Conservation (phyloP, 2,113 vertebrate species). For the Laterallus jamaicensis region DNA sequence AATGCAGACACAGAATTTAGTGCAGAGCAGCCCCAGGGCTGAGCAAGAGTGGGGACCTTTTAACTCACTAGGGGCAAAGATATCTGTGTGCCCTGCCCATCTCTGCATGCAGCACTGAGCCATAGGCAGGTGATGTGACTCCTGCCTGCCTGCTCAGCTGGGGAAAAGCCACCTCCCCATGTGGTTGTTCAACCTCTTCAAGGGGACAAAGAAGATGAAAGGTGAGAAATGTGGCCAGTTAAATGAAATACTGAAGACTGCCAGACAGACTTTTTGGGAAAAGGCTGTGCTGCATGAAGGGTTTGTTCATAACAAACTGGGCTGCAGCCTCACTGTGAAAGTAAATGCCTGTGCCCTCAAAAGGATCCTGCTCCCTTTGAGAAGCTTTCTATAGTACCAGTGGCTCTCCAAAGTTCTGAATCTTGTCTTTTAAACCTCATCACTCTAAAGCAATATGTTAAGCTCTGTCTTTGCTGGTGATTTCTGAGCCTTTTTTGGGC, state of each 20-base stretch:
- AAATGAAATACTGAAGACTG: not conserved
- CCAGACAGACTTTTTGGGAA: not conserved
- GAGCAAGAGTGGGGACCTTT: not conserved
- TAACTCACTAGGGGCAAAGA: not conserved
- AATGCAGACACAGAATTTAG: not conserved
- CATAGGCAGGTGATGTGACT: not conserved
- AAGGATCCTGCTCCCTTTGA: not conserved
- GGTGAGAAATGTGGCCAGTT: not conserved
- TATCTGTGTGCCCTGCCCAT: not conserved
- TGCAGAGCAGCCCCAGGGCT: not conserved
- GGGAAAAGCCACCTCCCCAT: not conserved
- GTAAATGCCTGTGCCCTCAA: not conserved
- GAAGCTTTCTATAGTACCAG: not conserved
- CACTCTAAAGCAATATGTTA: not conserved
- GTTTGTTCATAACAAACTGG: not conserved
- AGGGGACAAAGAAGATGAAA: not conserved
- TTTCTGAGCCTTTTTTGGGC: not conserved
- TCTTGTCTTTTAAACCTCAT: not conserved
- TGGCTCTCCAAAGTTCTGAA: not conserved
- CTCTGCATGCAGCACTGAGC: fast-evolving
- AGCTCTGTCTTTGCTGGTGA: not conserved
- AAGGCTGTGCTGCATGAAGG: not conserved
- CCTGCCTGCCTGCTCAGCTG: not conserved
- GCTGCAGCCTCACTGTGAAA: not conserved
- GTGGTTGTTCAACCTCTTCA: not conserved